phyloP scores from a whole-genome alignment of 2,888 invertebrate genomes.

The Clivina fossor region DNA sequence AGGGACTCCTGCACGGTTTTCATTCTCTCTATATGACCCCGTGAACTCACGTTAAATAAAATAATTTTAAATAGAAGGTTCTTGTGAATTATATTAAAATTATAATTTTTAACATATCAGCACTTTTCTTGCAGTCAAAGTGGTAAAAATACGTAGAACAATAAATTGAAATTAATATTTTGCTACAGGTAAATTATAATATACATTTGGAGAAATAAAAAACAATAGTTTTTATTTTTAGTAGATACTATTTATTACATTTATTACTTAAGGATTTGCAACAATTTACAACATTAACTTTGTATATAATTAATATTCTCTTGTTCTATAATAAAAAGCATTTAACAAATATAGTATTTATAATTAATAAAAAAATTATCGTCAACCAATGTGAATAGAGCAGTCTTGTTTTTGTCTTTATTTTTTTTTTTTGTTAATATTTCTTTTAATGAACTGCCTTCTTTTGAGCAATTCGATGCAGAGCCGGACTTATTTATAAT shows the following conservation, averaged over 20 bases:
- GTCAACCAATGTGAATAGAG: slow-evolving; percentile 27
- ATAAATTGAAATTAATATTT: neutral
- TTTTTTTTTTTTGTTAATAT: slow-evolving; percentile 17
- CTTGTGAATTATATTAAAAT: too few species aligned
- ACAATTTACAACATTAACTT: slow-evolving; percentile 35
- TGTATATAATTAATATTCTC: slow-evolving; percentile 30
- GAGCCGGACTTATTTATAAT: slow-evolving; percentile 18
- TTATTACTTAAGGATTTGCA: slow-evolving; percentile 34
- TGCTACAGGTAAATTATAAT: too few species aligned
- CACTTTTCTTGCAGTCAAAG: too few species aligned
- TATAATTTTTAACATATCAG: too few species aligned
- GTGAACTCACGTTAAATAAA: too few species aligned
- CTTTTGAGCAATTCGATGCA: slow-evolving; percentile 29
- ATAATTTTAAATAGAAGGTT: too few species aligned
- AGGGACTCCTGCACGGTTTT: too few species aligned
- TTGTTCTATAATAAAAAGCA: slow-evolving; percentile 34
- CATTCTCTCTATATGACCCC: too few species aligned
- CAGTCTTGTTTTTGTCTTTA: slow-evolving; percentile 29
- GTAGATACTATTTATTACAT: slow-evolving; percentile 31
- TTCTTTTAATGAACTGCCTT: slow-evolving; percentile 20
- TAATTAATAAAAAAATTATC: slow-evolving; percentile 28
- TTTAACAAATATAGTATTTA: slow-evolving; percentile 31
- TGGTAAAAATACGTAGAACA: too few species aligned
- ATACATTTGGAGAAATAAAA: too few species aligned
- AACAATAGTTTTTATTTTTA: slow-evolving; percentile 10